Percentiles rank a stretch among this genome's conserved stretches.
Conservation (phyloP, 1,140 invertebrate genomes). For the Listronotus oregonensis region DNA sequence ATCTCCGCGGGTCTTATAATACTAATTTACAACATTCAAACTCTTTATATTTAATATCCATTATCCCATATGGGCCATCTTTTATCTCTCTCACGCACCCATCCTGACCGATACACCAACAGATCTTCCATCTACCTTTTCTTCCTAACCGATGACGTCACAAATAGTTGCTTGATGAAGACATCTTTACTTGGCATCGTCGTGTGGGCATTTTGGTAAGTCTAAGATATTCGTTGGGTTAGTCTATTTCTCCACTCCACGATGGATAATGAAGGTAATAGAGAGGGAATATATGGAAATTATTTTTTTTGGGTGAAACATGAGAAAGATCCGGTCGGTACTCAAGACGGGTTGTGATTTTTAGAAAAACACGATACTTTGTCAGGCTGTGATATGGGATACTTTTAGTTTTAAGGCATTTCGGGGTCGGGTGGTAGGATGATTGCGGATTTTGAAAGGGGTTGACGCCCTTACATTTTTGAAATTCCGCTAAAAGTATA, state of each 20-base stretch:
- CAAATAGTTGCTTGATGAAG: conserved; percentile 55
- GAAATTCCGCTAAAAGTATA: too few species aligned
- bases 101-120: neutral
- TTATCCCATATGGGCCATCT: conserved; percentile 14
- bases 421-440: too few species aligned
- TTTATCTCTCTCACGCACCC: conserved; percentile 6
- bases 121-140: neutral
- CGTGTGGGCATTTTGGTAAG: conserved; percentile 50
- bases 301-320: too few species aligned
- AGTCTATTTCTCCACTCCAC: neutral
- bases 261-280: too few species aligned
- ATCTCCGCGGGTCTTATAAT: conserved; percentile 21
- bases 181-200: conserved; percentile 51
- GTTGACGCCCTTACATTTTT: too few species aligned
- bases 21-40: conserved; percentile 32
- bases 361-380: too few species aligned
- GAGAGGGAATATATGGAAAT: too few species aligned
- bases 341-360: too few species aligned
- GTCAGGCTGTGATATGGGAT: too few species aligned
- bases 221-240: conserved; percentile 20
- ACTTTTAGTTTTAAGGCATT: too few species aligned
- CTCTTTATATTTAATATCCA: conserved; percentile 19
- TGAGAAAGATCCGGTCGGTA: too few species aligned
- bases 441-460: too few species aligned
- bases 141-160: conserved; percentile 47